Evolutionary conservation across 2,888 invertebrate species (phyloP).

Genomic region (Nemoura dubitans): DNA sequence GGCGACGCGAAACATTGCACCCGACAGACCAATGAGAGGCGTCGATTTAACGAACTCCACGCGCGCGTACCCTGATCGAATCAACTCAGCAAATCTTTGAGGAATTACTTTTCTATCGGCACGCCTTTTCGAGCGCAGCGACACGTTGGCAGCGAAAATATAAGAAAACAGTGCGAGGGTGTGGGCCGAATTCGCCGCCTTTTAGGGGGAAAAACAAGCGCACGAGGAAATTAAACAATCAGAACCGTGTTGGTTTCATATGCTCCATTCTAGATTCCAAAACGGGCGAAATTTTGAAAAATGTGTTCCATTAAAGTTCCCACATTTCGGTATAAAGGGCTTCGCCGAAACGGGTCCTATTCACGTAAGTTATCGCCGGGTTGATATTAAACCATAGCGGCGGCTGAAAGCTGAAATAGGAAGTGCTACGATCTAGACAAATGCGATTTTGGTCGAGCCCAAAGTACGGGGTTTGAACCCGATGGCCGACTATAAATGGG

Average conservation of each 20-base stretch:
- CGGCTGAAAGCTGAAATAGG: slow-evolving; percentile 34
- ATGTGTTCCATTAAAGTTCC: neutral
- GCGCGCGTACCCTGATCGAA: neutral
- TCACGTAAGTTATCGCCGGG: neutral
- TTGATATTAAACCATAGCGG: slow-evolving; percentile 1
- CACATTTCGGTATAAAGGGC: neutral
- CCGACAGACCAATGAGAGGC: neutral
- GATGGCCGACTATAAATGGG: neutral
- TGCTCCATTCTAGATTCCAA: neutral
- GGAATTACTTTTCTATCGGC: neutral
- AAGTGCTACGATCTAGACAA: slow-evolving; percentile 26
- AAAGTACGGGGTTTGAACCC: slow-evolving; percentile 19
- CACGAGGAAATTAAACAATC: neutral
- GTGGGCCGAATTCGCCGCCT: neutral
- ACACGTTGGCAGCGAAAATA: too few species aligned
- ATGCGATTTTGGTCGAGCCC: slow-evolving; percentile 17
- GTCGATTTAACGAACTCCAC: neutral
- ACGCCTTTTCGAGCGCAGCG: neutral
- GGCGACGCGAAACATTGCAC: neutral
- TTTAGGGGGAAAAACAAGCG: neutral
- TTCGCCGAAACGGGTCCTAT: neutral
- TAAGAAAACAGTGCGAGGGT: too few species aligned
- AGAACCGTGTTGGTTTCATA: neutral
- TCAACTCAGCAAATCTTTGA: neutral
- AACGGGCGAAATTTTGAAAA: neutral